Conservation (phyloP, 1,140 invertebrate species). For the Lysiphlebus fabarum region DNA sequence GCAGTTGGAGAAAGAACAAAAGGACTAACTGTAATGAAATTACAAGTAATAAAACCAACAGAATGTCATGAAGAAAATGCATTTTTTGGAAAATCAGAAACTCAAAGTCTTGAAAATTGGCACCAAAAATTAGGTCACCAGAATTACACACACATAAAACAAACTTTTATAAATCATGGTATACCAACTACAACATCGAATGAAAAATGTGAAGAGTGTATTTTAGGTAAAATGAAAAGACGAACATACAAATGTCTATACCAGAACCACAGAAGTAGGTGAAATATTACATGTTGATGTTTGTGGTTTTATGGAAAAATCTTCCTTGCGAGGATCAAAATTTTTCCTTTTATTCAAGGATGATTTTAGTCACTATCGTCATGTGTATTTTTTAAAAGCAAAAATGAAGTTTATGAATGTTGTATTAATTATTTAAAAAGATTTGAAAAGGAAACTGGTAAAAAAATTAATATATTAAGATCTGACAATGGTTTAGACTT, state of each 20-base stretch:
- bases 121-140: not conserved
- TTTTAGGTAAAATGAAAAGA: conserved; percentile 19
- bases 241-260: conserved; percentile 15
- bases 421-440: conserved; percentile 19
- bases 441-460: conserved; percentile 3
- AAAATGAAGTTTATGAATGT: conserved; percentile 21
- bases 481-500: conserved; percentile 23
- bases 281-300: conserved; percentile 31
- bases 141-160: not conserved
- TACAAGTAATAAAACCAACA: too few species aligned
- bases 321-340: conserved; percentile 17
- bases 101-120: not conserved
- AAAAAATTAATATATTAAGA: conserved; percentile 11
- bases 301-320: conserved; percentile 27
- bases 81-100: not conserved
- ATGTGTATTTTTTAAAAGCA: conserved; percentile 28
- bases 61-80: conserved; percentile 8
- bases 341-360: conserved; percentile 33
- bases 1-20: conserved; percentile 18
- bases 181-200: not conserved
- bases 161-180: not conserved
- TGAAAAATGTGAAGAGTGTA: conserved; percentile 26
- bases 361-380: conserved; percentile 30
- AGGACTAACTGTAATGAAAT: too few species aligned
- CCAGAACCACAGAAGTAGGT: conserved; percentile 11